phyloP scores from a whole-genome alignment of 1,140 invertebrate genomes.

The Atopsyche davidsoni region DNA sequence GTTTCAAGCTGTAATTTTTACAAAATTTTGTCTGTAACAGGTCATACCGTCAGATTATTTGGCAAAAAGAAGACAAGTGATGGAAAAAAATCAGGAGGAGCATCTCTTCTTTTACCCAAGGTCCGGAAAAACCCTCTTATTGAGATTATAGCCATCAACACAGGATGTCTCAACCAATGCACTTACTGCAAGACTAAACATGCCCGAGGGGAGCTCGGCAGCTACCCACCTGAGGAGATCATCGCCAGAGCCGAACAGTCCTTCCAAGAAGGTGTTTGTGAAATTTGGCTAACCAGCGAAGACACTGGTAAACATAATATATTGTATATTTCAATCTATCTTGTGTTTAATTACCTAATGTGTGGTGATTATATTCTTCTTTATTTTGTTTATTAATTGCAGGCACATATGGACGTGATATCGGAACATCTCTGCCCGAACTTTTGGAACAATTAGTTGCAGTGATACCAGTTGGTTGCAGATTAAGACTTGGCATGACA shows the following conservation, averaged over 20 bases:
- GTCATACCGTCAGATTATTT: slow-evolving; percentile 73
- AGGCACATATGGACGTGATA: slow-evolving; percentile 92
- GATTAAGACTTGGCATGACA: slow-evolving; percentile 90
- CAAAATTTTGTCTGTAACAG: slow-evolving; percentile 37
- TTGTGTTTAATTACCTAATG: too few species aligned
- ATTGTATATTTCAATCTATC: too few species aligned
- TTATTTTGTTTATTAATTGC: slow-evolving; percentile 13
- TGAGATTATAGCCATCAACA: slow-evolving; percentile 97
- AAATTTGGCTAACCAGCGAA: slow-evolving; percentile 98
- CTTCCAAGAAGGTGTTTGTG: slow-evolving; percentile 87
- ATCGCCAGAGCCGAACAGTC: slow-evolving; percentile 74
- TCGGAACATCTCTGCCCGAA: slow-evolving; percentile 81
- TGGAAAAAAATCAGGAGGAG: slow-evolving; percentile 81
- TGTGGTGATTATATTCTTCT: neutral
- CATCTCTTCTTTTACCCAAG: slow-evolving; percentile 83
- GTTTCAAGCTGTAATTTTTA: neutral
- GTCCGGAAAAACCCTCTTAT: slow-evolving; percentile 92
- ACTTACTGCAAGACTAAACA: slow-evolving; percentile 99
- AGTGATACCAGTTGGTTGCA: slow-evolving; percentile 85
- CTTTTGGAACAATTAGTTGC: slow-evolving; percentile 82
- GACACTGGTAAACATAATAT: slow-evolving; percentile 65
- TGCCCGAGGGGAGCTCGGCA: slow-evolving; percentile 90
- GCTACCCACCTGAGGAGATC: slow-evolving; percentile 84
- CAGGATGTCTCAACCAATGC: slow-evolving; percentile 96
- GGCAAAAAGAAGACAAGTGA: slow-evolving; percentile 76